Base-by-base conservation (phyloP, 2,113 vertebrate genomes). In the Isurus oxyrinchus region DNA sequence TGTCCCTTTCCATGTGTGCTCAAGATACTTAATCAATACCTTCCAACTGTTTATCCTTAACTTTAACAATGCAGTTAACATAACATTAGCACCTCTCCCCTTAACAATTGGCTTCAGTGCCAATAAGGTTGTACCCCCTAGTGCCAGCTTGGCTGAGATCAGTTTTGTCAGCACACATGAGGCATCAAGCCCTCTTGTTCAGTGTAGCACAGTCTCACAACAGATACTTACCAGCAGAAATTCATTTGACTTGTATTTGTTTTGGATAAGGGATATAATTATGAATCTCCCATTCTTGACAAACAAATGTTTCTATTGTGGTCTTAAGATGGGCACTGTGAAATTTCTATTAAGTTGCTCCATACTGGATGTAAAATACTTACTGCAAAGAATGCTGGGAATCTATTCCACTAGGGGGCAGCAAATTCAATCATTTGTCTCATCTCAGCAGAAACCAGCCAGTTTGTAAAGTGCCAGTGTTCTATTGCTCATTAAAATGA, bases 381-480 rank as follows among this genome's bases (percentile, higher is more conserved):
- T 40, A 19, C 35, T 21, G n/a, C 40, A n/a, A 94, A 40, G 59
- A n/a, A 94, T 94, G 5, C 49, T 35, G 5, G 40, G 21, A 72
- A 72, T 95, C 49, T 5, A 35, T 72, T 76, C 94, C 94, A 95
- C 94, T 31, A 76, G 94, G 67, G 67, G 94, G 63, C 94, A 72
- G 94, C 66, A 95, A 35, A 55, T 53, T 10, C 94, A 53, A 95
- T 21, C 63, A 49, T 67, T 95, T 72, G 49, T 1, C 94, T 72
- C 0, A 14, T 72, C 10, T 27, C 5, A 8, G 13, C 35, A 25
- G 35, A 63, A 91, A 66, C 53, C 57, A 40, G 57, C 14, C 16
- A 2, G 16, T 66, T 94, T 94, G 90, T 25, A 63, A 94, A 63
- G 35, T 10, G 44, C 61, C n/a, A 11, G 40, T 95, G 63, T 49